phyloP scores from a whole-genome alignment of 2,888 invertebrate genomes.

The Andrena praecox region DNA sequence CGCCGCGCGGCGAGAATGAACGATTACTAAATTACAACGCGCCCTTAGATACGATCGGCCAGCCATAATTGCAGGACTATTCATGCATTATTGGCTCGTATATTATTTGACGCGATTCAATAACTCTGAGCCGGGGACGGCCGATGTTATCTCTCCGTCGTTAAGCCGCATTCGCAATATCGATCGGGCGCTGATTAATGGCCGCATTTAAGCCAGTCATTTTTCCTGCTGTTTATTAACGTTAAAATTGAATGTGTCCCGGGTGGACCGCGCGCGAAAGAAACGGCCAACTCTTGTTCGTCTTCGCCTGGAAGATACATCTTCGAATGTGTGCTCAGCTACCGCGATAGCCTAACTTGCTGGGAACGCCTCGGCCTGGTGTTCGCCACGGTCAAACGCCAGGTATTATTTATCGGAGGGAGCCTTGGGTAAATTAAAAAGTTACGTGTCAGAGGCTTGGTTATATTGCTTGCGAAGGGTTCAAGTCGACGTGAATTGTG shows the following conservation, averaged over 20 bases:
- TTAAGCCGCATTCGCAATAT: slow-evolving; percentile 80
- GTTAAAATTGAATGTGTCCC: slow-evolving; percentile 79
- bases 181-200: slow-evolving; percentile 80
- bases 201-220: slow-evolving; percentile 74
- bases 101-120: slow-evolving; percentile 83
- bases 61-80: slow-evolving; percentile 80
- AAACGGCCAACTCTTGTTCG: slow-evolving; percentile 28
- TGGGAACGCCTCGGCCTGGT: slow-evolving; percentile 57
- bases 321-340: slow-evolving; percentile 63
- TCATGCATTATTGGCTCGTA: slow-evolving; percentile 82
- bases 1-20: slow-evolving; percentile 61
- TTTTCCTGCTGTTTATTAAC: slow-evolving; percentile 78
- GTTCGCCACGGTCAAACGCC: slow-evolving; percentile 31
- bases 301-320: slow-evolving; percentile 50
- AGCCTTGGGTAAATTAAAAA: slow-evolving; percentile 59
- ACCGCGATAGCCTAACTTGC: slow-evolving; percentile 57
- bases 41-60: slow-evolving; percentile 77
- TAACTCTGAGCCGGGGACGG: slow-evolving; percentile 74
- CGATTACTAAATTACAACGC: slow-evolving; percentile 75
- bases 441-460: slow-evolving; percentile 33
- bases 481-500: too few species aligned
- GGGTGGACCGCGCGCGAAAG: slow-evolving; percentile 52
- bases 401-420: slow-evolving; percentile 62
- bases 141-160: slow-evolving; percentile 78
- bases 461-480: too few species aligned